Evolutionary conservation across 2,113 vertebrate genomes (phyloP).

Genomic region (Thalassarche chlororhynchos): DNA sequence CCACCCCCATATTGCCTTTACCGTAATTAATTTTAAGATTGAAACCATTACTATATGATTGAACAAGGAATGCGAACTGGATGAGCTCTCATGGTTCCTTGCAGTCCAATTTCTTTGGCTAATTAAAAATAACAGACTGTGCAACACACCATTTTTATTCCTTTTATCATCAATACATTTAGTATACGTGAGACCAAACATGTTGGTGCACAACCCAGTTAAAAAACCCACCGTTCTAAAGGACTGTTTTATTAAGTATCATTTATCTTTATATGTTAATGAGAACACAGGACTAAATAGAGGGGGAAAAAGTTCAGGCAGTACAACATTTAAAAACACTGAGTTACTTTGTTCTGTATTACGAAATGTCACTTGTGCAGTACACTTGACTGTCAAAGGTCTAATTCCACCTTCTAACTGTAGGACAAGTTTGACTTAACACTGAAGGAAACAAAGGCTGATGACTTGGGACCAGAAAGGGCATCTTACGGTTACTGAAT

Average conservation of each 20-base stretch:
- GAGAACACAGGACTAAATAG: neutral
- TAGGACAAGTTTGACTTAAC: neutral
- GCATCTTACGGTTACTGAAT: neutral
- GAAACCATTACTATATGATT: neutral
- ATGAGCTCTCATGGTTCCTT: neutral
- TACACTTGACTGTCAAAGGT: neutral
- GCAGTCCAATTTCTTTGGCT: neutral
- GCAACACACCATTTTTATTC: neutral
- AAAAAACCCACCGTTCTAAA: neutral
- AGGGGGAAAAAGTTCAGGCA: neutral
- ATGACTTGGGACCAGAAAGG: neutral
- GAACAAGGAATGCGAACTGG: neutral
- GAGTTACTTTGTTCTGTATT: neutral
- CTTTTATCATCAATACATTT: neutral
- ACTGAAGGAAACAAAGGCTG: neutral
- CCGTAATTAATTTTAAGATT: neutral
- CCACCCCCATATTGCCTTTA: neutral
- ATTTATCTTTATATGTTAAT: neutral
- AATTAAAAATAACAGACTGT: neutral
- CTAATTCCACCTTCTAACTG: neutral
- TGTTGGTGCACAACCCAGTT: fast-evolving
- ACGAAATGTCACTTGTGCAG: neutral
- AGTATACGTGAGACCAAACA: neutral
- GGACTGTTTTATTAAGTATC: neutral
- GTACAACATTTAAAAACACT: neutral